Conservation (phyloP, 2,888 invertebrate species). For the Phalera bucephala region DNA sequence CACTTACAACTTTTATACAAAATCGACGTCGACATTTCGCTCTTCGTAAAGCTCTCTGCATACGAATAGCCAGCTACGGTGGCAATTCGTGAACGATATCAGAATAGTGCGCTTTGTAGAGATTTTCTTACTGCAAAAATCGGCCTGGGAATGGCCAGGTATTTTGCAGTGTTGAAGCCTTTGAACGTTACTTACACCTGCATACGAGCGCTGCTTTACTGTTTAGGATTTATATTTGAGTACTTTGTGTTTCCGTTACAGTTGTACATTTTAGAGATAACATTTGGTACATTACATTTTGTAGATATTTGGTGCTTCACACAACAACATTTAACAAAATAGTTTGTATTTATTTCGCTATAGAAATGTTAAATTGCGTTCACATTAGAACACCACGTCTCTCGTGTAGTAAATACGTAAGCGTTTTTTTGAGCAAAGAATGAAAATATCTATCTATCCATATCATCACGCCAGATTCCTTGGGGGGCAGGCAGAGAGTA, state of each 20-base stretch:
- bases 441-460: too few relatives aligned
- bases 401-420: too few relatives aligned
- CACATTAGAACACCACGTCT: too few relatives aligned
- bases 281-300: not conserved
- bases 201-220: constrained; percentile 3
- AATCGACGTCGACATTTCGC: constrained; percentile 48
- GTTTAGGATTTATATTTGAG: constrained; percentile 4
- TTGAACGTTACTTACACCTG: constrained; percentile 1
- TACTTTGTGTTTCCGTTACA: not conserved
- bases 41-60: constrained; percentile 46
- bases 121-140: constrained; percentile 15
- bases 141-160: constrained; percentile 2
- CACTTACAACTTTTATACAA: constrained; percentile 61
- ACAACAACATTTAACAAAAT: too few relatives aligned
- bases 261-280: not conserved
- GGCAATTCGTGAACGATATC: constrained; percentile 36
- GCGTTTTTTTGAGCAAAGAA: too few relatives aligned
- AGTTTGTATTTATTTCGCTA: too few relatives aligned
- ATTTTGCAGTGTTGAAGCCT: constrained; percentile 3
- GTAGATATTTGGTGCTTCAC: too few relatives aligned
- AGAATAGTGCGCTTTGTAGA: constrained; percentile 26
- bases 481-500: too few relatives aligned
- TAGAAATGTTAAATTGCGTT: too few relatives aligned
- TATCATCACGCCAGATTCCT: too few relatives aligned
- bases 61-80: constrained; percentile 36